Evolutionary conservation across 1,140 invertebrate species (phyloP), one percentile per base, ranked within the genome.

Genomic region (Teleopsis dalmanni): DNA sequence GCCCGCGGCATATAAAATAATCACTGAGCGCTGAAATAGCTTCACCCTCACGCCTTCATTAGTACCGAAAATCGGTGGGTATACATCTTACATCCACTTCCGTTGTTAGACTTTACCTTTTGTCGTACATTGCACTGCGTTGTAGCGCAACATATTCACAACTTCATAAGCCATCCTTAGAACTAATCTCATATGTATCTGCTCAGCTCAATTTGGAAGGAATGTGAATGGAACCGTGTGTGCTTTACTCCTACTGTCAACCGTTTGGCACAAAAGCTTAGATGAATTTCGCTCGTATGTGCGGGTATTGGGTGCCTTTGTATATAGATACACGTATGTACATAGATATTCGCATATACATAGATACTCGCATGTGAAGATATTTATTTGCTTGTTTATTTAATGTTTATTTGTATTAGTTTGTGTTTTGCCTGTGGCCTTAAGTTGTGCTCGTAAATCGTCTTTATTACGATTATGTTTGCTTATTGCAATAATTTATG

Each of bases 391-490:
- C 4, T 14, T 23, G 33, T 23, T 27, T 26, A 31, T 25, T 23
- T n/a, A 21, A 38, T 26, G 45, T 34, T 40, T 48, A 25, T 37
- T 9, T 11, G 11, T 11, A 9, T 38, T 10, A 9, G 16, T 38
- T 14, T 38, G 16, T 18, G 36, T 38, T 14, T 10, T 3, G 11
- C 9, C 18, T 16, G 26, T 49, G 9, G 49, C 49, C 43, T 40
- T 41, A 46, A 38, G 49, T 51, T 45, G 49, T 18, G 49, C 49
- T 51, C 49, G 49, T 51, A 51, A 51, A 51, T 51, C 42, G 49
- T 51, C 49, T 51, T 51, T 51, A 51, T 51, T 51, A 51, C 49
- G 49, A 45, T 45, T 51, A 51, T 51, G 43, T 51, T 45, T 51
- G 49, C 40, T 50, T 44, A 51, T 45, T 50, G 43, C 49, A 38